Percentiles rank a stretch among this genome's conserved stretches.
Evolutionary conservation across 2,797 vertebrate genomes (phyloP).

Genomic region (Megalops cyprinoides): DNA sequence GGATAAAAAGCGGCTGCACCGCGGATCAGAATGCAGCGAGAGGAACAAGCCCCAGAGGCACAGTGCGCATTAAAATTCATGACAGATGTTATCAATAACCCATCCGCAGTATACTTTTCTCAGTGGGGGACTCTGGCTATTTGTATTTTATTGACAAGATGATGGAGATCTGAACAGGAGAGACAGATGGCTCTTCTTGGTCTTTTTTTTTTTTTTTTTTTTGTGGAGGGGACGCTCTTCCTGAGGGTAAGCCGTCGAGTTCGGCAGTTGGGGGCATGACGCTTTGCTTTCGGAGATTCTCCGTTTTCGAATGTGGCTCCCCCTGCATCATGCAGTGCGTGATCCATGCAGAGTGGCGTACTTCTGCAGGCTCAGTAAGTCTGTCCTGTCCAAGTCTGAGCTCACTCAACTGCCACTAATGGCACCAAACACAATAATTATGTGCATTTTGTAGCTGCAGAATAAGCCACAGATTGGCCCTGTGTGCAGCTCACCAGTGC

Average conservation of each 20-base stretch:
- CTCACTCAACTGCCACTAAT: not conserved
- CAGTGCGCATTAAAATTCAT: slow-evolving; percentile 57
- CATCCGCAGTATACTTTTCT: slow-evolving; percentile 24
- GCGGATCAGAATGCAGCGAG: slow-evolving; percentile 22
- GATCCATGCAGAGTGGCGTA: not conserved
- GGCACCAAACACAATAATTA: slow-evolving; percentile 45
- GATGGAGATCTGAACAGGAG: slow-evolving; percentile 35
- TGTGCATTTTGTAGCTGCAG: slow-evolving; percentile 51
- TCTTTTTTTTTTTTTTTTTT: not conserved
- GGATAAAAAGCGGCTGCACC: slow-evolving; percentile 33
- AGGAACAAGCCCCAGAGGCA: slow-evolving; percentile 48
- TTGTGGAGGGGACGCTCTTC: slow-evolving; percentile 34
- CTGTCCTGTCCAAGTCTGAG: too few relatives aligned
- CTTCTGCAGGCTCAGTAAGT: not conserved
- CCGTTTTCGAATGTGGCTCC: not conserved
- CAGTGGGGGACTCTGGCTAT: slow-evolving; percentile 38
- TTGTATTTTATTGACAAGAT: slow-evolving; percentile 42
- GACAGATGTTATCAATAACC: slow-evolving; percentile 58
- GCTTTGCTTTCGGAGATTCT: not conserved
- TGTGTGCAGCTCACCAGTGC: too few relatives aligned
- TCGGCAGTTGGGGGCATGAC: not conserved
- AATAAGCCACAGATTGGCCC: slow-evolving; percentile 25
- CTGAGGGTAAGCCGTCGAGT: slow-evolving; percentile 25
- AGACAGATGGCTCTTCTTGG: slow-evolving; percentile 40
- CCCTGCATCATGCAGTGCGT: too few relatives aligned